Evolutionary conservation across 64 coral and sea anemone species (phyloP), one percentile per base, ranked within the genome.

Genomic region (Stichodactyla mertensii): DNA sequence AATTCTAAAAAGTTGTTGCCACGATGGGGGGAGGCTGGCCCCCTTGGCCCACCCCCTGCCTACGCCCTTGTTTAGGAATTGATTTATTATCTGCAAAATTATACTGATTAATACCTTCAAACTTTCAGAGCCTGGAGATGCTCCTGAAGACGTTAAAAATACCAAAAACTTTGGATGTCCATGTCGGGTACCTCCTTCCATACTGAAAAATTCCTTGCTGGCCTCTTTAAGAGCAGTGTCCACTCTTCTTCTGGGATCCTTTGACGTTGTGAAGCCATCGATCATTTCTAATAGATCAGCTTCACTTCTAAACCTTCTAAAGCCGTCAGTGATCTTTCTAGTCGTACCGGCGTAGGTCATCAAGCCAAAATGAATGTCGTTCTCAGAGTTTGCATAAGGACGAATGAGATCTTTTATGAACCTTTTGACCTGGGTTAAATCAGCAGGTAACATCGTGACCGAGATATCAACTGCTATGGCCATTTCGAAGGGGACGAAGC

Each of bases 401-500:
- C 86, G 28, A 1, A 93, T 79, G 6, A 96, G 54, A 69, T 77
- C 15, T 28, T 88, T 92, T 16, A 69, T 52, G 64, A 96, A 93
- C 18, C 51, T 77, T 87, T 96, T 92, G 28, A 93, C 23, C 7
- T 81, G 55, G 12, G 26, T 7, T 55, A 92, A 96, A 57, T 92
- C 94, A 4, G 77, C 58, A 23, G 70, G 13, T 53, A 36, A 79
- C 55, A 82, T 10, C 5, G 71, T 52, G 6, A 86, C 80, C 12
- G 94, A 96, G 27, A 77, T 88, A 36, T 96, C 94, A 6, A 96
- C 28, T 14, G 82, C 85, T 20, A 96, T 93, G 54, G 88, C 94
- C 18, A 96, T 83, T 77, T 96, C 94, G 86, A 92, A 82, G 52
- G 94, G 91, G 67, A 90, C 84, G 54, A 96, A 84, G 60, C 91